These are phyloP conservation scores for Calephelis virginiensis DNA, from an alignment of 1,140 invertebrate genomes.

Conservation along the genomic window DNA sequence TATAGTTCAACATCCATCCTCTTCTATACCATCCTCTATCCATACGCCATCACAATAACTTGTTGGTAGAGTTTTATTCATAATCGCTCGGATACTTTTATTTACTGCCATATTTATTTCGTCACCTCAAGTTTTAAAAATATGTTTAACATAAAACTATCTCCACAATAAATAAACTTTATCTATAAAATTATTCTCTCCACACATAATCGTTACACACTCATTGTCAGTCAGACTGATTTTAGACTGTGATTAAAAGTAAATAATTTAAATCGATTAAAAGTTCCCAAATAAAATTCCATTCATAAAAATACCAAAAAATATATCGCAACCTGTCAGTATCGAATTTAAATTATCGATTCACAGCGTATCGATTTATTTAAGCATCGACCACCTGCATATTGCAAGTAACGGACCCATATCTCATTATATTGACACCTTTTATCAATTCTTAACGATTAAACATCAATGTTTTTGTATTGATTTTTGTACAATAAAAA, in stretches of 20 bases:
- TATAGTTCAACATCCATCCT: too few species aligned
- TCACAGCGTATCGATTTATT: slow-evolving; percentile 52
- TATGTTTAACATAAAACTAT: too few species aligned
- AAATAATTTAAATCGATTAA: slow-evolving; percentile 12
- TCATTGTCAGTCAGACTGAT: neutral
- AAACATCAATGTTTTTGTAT: slow-evolving; percentile 16
- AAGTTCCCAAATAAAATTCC: neutral
- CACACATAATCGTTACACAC: too few species aligned
- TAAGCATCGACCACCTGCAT: slow-evolving; percentile 55
- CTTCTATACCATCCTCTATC: too few species aligned
- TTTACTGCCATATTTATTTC: too few species aligned
- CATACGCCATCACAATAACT: too few species aligned
- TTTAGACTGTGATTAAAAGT: neutral
- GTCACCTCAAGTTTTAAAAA: too few species aligned
- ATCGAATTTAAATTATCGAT: slow-evolving; percentile 44
- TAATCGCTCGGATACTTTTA: too few species aligned
- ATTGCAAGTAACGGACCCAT: slow-evolving; percentile 57
- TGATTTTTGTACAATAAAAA: slow-evolving; percentile 42
- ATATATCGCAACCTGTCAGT: slow-evolving; percentile 34
- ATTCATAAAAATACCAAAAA: slow-evolving; percentile 29
- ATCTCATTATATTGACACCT: slow-evolving; percentile 63
- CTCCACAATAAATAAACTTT: too few species aligned
- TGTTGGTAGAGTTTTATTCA: too few species aligned
- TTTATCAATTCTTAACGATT: slow-evolving; percentile 15
- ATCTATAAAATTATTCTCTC: too few species aligned